Conservation (phyloP, 2,888 invertebrate species). For the Rhagophthalmus giganteus region DNA sequence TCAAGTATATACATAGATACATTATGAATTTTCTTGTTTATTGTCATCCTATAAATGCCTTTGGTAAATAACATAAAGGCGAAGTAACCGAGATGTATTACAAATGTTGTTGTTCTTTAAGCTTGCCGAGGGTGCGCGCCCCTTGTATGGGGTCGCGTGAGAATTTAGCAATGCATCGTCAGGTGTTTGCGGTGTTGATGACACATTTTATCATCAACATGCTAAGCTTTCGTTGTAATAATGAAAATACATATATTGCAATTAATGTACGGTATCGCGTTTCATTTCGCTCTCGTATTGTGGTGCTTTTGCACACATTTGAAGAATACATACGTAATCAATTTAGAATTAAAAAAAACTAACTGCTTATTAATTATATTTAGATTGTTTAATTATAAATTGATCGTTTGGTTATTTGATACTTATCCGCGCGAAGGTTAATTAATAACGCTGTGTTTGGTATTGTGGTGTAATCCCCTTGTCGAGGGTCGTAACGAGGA, state of each 20-base stretch:
- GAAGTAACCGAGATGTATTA: conserved; percentile 35
- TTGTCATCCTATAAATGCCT: conserved; percentile 22
- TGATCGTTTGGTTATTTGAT: conserved; percentile 39
- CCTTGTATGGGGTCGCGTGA: conserved; percentile 37
- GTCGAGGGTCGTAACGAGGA: conserved; percentile 43
- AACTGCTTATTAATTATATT: not conserved
- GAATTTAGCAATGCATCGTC: conserved; percentile 37
- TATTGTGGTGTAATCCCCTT: conserved; percentile 44
- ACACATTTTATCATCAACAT: conserved; percentile 34
- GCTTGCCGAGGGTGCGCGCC: conserved; percentile 34
- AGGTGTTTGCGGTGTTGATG: conserved; percentile 43
- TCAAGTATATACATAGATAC: not conserved
- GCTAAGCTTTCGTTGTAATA: conserved; percentile 13
- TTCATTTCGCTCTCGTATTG: no score
- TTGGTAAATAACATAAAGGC: conserved; percentile 29
- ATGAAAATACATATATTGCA: conserved; percentile 15
- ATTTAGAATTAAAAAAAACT: no score
- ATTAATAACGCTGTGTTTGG: conserved; percentile 46
- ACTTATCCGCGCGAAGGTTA: conserved; percentile 47
- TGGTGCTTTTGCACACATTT: no score
- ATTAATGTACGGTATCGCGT: no score
- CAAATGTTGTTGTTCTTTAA: conserved; percentile 39
- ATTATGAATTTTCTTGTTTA: not conserved
- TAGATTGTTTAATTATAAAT: conserved; percentile 27
- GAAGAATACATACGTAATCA: no score